These are phyloP conservation scores for Isaurus tuberculatus DNA, from an alignment of 92 coral and sea anemone species.

Conservation along the genomic window DNA sequence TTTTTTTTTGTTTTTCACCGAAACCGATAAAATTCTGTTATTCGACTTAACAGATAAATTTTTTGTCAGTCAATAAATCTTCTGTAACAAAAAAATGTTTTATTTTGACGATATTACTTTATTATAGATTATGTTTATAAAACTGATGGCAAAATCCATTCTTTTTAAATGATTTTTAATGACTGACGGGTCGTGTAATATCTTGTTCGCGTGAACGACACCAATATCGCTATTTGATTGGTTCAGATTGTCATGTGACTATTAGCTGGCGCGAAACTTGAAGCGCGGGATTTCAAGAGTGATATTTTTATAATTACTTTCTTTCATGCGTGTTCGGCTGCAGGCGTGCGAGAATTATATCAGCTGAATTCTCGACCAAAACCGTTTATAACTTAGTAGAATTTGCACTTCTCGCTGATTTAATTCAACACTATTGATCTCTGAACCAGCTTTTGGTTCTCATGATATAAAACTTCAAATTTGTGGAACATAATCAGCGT, in stretches of 20 bases:
- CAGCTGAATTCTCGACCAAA: slow-evolving; percentile 34
- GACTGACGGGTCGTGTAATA: neutral
- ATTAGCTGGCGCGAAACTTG: slow-evolving; percentile 96
- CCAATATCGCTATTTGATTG: slow-evolving; percentile 7
- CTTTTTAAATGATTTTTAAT: neutral
- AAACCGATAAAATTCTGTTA: too few species aligned
- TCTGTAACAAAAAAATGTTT: neutral
- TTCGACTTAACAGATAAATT: neutral
- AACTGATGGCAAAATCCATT: neutral
- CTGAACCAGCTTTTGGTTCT: slow-evolving; percentile 22
- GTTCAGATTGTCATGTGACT: slow-evolving; percentile 80
- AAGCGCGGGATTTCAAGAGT: slow-evolving; percentile 92
- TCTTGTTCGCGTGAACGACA: neutral
- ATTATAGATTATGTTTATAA: neutral
- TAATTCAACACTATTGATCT: neutral
- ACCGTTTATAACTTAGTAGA: slow-evolving; percentile 28
- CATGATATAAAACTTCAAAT: neutral
- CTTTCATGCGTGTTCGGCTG: slow-evolving; percentile 4
- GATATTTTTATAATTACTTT: slow-evolving; percentile 45
- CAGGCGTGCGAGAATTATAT: neutral
- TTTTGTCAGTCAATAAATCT: neutral
- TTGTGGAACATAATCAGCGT: neutral
- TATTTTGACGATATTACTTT: neutral
- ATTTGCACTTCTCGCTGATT: slow-evolving; percentile 22
- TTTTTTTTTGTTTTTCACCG: too few species aligned